Evolutionary conservation across 1,140 invertebrate genomes (phyloP), one percentile per base, ranked within the genome.

Genomic region (Zaprionus vittiger): DNA sequence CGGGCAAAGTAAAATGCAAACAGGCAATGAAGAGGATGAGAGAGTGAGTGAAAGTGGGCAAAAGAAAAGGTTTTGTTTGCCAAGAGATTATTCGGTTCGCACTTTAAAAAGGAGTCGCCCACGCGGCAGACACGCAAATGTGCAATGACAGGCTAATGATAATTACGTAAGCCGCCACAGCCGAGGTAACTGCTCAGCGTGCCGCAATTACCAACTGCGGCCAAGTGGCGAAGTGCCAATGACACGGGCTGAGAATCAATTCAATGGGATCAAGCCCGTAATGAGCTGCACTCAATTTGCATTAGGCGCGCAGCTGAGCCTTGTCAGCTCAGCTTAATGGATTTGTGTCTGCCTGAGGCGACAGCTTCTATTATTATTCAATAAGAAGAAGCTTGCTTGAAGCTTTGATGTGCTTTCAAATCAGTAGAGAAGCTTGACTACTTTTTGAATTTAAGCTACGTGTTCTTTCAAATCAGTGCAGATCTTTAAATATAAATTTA

Each of bases 121-220:
- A 81, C 79, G 80, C 59, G 79, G 79, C 74, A 67, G 76, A 79
- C 83, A 86, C 83, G 83, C 83, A 85, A 85, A 79, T 76, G 74
- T 74, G 79, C 74, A 78, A 67, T 81, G 80, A 81, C 80, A 82
- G 63, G 63, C 83, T 79, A 86, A 85, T 73, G 72, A 85, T 86
- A 86, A 85, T 85, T 86, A 86, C 83, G 67, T 79, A 82, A 84
- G 79, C 79, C 72, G 73, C 47, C 11, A 9, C 41, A 17, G 41
- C 41, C n/a, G n/a, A 24, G 57, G 26, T 52, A 24, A 57, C 52
- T 31, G 66, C 34, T 28, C 66, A 57, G 66, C 59, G 37, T 49
- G 71, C 60, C 70, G 41, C 70, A 73, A 60, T 60, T 59, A 57
- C 38, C 28, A 22, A 37, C 17, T 37, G 5, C 34, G 17, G 54